Evolutionary conservation across 2,797 vertebrate genomes (phyloP).

Genomic region (Rhinophrynus dorsalis): DNA sequence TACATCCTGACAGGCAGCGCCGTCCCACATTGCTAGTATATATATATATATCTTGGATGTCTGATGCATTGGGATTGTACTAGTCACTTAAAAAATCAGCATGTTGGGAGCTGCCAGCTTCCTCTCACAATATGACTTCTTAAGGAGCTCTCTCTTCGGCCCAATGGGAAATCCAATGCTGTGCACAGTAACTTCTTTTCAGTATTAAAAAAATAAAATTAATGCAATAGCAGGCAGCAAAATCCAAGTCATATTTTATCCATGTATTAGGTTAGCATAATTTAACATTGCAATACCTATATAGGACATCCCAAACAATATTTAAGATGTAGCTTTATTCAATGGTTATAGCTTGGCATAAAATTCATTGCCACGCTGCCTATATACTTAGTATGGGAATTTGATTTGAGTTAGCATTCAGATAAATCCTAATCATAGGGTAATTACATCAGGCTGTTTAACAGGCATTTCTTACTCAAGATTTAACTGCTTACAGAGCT

Average conservation of each 20-base stretch:
- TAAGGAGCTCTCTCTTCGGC: no score
- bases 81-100: no score
- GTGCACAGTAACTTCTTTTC: background rate
- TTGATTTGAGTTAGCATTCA: constrained; percentile 15
- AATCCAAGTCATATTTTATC: constrained; percentile 13
- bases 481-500: constrained; percentile 15
- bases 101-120: no score
- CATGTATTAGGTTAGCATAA: background rate
- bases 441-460: constrained; percentile 37
- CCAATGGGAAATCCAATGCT: no score
- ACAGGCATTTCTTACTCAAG: constrained; percentile 8
- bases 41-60: no score
- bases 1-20: no score
- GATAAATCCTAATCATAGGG: constrained; percentile 35
- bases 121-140: no score
- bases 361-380: constrained; percentile 6
- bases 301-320: constrained; percentile 15
- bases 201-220: background rate
- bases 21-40: no score
- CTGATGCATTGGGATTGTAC: no score
- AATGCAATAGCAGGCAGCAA: background rate
- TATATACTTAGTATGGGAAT: constrained; percentile 12
- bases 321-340: constrained; percentile 18
- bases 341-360: constrained; percentile 19
- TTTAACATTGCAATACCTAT: constrained; percentile 14